These are phyloP conservation scores for Eupithecia tripunctaria DNA, from an alignment of 2,888 invertebrate species.

Conservation along the genomic window DNA sequence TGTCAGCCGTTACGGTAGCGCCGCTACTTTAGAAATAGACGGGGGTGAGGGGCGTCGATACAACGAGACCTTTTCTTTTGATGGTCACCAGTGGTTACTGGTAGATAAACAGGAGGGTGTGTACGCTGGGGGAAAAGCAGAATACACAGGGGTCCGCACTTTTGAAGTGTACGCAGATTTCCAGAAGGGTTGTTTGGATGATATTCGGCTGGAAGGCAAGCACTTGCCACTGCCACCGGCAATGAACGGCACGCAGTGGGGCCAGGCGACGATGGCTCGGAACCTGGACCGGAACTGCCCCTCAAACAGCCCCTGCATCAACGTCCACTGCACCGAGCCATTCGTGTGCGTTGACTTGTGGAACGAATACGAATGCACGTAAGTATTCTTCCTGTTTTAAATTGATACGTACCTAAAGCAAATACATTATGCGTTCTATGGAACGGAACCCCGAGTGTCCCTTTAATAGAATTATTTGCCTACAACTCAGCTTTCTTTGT, in stretches of 20 bases:
- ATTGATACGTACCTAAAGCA: constrained; percentile 4
- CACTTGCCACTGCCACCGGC: constrained; percentile 97
- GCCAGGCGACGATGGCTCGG: constrained; percentile 96
- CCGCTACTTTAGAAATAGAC: constrained; percentile 95
- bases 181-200: constrained; percentile 92
- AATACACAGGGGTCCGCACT: constrained; percentile 96
- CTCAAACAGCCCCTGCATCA: constrained; percentile 97
- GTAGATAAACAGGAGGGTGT: constrained; percentile 98
- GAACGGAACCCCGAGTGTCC: no score
- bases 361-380: constrained; percentile 99
- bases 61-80: constrained; percentile 95
- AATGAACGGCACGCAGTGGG: constrained; percentile 98
- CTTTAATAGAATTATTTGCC: constrained; percentile 3
- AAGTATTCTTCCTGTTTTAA: constrained; percentile 70
- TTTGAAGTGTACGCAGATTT: constrained; percentile 98
- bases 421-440: background rate
- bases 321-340: constrained; percentile 96
- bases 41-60: constrained; percentile 97
- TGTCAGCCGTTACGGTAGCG: constrained; percentile 95
- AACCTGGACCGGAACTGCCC: constrained; percentile 96
- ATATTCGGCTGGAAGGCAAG: constrained; percentile 94
- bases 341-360: constrained; percentile 98
- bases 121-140: constrained; percentile 97
- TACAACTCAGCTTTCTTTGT: constrained; percentile 14
- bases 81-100: constrained; percentile 95